Evolutionary conservation across 2,888 invertebrate species (phyloP).

Genomic region (Aspidiotus destructor): DNA sequence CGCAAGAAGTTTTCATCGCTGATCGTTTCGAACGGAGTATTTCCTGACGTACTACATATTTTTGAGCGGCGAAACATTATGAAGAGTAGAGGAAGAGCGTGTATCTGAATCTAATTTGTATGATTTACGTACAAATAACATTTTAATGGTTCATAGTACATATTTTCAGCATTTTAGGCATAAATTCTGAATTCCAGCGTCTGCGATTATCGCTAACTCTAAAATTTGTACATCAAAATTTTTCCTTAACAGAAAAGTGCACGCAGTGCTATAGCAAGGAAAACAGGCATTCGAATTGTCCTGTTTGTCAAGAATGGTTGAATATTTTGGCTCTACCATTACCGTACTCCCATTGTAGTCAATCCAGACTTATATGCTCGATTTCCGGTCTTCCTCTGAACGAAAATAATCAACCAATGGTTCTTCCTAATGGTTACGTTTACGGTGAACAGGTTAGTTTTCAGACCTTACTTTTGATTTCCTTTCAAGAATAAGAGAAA

Average conservation of each 20-base stretch:
- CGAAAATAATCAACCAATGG: constrained; percentile 96
- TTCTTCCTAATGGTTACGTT: constrained; percentile 96
- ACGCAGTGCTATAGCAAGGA: constrained; percentile 62
- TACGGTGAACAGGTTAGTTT: constrained; percentile 72
- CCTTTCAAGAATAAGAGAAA: too few relatives aligned
- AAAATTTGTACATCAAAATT: not conserved
- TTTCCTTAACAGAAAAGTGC: constrained; percentile 24
- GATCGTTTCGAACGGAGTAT: too few relatives aligned
- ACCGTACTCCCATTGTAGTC: constrained; percentile 93
- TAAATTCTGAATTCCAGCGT: too few relatives aligned
- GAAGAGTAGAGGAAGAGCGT: too few relatives aligned
- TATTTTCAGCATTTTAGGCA: too few relatives aligned
- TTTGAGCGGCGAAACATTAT: too few relatives aligned
- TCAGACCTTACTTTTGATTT: constrained; percentile 7
- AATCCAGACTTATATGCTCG: constrained; percentile 85
- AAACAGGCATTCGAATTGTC: constrained; percentile 74
- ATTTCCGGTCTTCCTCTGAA: constrained; percentile 85
- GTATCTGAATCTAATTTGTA: too few relatives aligned
- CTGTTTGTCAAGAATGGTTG: constrained; percentile 82
- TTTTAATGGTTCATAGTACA: too few relatives aligned
- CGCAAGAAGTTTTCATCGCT: too few relatives aligned
- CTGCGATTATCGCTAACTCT: too few relatives aligned
- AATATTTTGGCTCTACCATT: constrained; percentile 74
- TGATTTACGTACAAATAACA: too few relatives aligned
- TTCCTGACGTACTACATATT: too few relatives aligned